A percentile compares a stretch with the other conserved stretches of the same genome.
Evolutionary conservation across 2,113 vertebrate genomes (phyloP).

Genomic region (Oreotrochilus melanogaster): DNA sequence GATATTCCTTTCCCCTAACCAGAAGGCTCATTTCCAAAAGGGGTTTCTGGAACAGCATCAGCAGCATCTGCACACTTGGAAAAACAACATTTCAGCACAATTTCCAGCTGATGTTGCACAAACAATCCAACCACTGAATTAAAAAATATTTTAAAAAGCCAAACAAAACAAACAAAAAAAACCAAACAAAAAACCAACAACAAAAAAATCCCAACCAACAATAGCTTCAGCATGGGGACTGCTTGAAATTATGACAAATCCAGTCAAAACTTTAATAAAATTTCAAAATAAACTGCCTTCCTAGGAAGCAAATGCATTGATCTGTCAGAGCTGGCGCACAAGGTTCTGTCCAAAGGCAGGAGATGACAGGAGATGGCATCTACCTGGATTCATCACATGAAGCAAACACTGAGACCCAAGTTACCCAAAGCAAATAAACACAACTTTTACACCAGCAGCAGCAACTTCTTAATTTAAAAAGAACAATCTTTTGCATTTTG

Average conservation of each 20-base stretch:
- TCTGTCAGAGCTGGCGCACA: neutral
- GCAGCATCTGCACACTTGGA: neutral
- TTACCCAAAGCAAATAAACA: neutral
- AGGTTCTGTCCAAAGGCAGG: neutral
- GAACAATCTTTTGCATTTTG: neutral
- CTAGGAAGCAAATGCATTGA: neutral
- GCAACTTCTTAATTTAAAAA: neutral
- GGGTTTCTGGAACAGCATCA: neutral
- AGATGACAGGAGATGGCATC: neutral
- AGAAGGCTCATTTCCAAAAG: neutral
- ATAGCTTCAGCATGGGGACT: neutral
- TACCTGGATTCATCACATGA: neutral
- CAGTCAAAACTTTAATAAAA: neutral
- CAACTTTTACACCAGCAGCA: neutral
- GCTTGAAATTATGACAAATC: neutral
- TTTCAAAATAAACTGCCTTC: neutral
- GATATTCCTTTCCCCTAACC: rapidly evolving
- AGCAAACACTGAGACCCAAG: neutral
- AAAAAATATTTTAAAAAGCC: too few relatives aligned
- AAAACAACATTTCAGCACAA: neutral
- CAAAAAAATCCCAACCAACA: neutral
- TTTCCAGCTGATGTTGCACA: neutral
- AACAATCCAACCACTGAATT: neutral
- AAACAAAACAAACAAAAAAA: too few relatives aligned
- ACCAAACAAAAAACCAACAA: too few relatives aligned